Evolutionary conservation across 1,140 invertebrate genomes (phyloP), one percentile per base, ranked within the genome.

Genomic region (Drosophila burlai): DNA sequence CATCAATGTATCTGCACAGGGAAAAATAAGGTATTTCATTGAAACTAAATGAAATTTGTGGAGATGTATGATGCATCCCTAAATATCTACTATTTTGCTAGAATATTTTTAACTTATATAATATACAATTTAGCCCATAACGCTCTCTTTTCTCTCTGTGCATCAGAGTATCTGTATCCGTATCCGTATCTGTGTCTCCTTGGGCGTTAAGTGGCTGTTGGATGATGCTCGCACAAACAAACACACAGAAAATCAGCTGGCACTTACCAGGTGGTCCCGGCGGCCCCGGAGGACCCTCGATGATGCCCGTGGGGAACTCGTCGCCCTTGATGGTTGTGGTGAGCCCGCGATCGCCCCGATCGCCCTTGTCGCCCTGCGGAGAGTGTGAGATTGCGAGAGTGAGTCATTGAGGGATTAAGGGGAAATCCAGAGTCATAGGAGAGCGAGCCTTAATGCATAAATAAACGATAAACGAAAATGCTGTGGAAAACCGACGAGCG

Each of bases 221-320:
- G 59, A 69, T 59, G 55, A 69, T 50, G 69, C 52, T 50, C 40
- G 24, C 29, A 74, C 77, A 84, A 80, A 82, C 73, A 79, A 76
- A 69, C 67, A 67, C 40, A 58, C 59, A 55, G 11, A 52, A 47
- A 47, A 59, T 59, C 79, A 82, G 74, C 76, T 83, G 83, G 46
- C 60, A 91, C 80, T 90, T 95, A 97, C 97, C 97, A 94, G 97
- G 96, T 76, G 97, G 97, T 93, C 97, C 97, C 66, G 97, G 96
- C 29, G 97, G 97, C 87, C 98, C 98, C 43, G 98, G 97, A 16
- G 97, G 97, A 78, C 98, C 98, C 94, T 98, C 97, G 91, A 99
- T 97, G 84, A 98, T 97, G 82, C 97, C 97, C 50, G 97, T 97
- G 58, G 97, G 96, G 93, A 98, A 97, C 76, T 97, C 96, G 93